Evolutionary conservation across 1,140 invertebrate genomes (phyloP).

Genomic region (Euwallacea similis): DNA sequence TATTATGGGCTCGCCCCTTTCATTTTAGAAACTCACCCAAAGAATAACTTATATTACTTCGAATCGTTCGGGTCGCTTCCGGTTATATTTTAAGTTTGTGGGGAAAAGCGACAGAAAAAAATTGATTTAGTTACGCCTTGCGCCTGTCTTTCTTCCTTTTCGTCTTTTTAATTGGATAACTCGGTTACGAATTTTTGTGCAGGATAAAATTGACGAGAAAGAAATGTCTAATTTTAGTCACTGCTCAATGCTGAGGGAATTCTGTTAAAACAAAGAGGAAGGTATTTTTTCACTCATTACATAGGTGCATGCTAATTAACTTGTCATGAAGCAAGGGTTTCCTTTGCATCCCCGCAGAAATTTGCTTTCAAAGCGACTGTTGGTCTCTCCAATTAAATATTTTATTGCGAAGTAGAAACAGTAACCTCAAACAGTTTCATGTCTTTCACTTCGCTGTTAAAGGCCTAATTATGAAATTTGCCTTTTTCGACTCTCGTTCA

Average conservation of each 20-base stretch:
- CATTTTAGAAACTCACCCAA: slow-evolving; percentile 30
- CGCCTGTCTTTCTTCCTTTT: slow-evolving; percentile 13
- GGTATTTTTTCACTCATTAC: no score
- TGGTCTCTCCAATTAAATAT: neutral
- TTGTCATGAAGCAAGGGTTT: neutral
- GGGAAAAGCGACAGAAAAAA: slow-evolving; percentile 13
- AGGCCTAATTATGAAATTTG: no score
- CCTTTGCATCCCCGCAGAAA: neutral
- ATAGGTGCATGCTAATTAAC: neutral
- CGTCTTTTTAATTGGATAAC: slow-evolving; percentile 21
- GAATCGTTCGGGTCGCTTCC: slow-evolving; percentile 20
- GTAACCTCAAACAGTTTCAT: no score
- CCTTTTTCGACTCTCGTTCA: no score
- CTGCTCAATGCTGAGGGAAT: neutral
- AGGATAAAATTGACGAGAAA: neutral
- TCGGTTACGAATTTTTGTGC: slow-evolving; percentile 1
- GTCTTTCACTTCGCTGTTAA: no score
- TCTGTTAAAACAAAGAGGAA: no score
- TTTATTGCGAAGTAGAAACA: no score
- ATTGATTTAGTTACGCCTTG: slow-evolving; percentile 13
- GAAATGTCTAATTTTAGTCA: neutral
- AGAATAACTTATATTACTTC: slow-evolving; percentile 35
- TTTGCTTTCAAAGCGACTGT: neutral
- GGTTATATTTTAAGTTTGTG: slow-evolving; percentile 24
- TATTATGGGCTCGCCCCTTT: slow-evolving; percentile 34